phyloP scores from a whole-genome alignment of 2,888 invertebrate genomes.

The Creontiades dilutus region DNA sequence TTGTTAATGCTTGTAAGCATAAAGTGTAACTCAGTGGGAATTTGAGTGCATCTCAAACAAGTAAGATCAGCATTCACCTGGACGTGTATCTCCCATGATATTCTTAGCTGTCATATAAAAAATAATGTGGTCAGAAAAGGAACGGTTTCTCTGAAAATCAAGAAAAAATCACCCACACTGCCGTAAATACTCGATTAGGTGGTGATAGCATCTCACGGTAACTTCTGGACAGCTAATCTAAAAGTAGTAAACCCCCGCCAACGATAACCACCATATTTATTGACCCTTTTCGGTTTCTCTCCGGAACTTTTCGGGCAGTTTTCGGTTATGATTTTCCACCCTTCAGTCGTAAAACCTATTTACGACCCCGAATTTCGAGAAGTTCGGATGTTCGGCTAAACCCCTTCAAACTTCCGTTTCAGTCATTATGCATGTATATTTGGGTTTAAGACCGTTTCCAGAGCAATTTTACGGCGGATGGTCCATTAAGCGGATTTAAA shows the following conservation, averaged over 20 bases:
- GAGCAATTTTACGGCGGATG: constrained; percentile 21
- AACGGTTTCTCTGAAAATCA: too few relatives aligned
- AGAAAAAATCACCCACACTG: too few relatives aligned
- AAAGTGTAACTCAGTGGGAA: too few relatives aligned
- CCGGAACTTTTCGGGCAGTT: not conserved
- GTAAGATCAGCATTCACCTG: too few relatives aligned
- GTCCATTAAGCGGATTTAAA: constrained; percentile 31
- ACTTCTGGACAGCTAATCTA: constrained; percentile 14
- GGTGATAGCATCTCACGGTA: not conserved
- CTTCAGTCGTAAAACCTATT: constrained; percentile 31
- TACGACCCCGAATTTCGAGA: constrained; percentile 1
- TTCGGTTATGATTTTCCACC: constrained; percentile 31
- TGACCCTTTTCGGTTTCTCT: constrained; percentile 31
- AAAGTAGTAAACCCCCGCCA: not conserved
- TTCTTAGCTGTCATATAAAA: too few relatives aligned
- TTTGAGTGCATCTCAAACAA: too few relatives aligned
- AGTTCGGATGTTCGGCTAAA: constrained; percentile 15
- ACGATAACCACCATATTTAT: constrained; percentile 13
- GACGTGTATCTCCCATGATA: too few relatives aligned
- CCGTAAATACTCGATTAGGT: not conserved
- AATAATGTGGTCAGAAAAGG: too few relatives aligned
- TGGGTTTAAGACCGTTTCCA: constrained; percentile 31
- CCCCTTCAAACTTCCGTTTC: constrained; percentile 30
- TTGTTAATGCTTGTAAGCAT: too few relatives aligned
- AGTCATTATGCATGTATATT: constrained; percentile 35